phyloP scores from a whole-genome alignment of 2,888 invertebrate species.

The Himalopsyche japonica region DNA sequence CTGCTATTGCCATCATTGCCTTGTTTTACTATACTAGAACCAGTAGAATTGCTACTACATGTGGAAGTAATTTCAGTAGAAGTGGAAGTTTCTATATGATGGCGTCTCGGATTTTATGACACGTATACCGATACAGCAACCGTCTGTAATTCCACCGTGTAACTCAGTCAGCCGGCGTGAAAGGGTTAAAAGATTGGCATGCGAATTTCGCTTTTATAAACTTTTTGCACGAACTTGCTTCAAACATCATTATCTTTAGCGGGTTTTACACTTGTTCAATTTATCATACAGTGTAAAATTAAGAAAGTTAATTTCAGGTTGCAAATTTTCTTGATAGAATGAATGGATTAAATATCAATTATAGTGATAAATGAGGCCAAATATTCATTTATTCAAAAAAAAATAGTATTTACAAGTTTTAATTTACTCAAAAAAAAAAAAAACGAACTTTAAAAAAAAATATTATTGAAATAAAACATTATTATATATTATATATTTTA shows the following conservation, averaged over 20 bases:
- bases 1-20: background rate
- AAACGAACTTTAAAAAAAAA: no score
- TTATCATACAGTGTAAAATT: no score
- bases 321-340: no score
- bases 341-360: no score
- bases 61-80: background rate
- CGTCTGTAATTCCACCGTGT: background rate
- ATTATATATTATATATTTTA: no score
- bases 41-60: background rate
- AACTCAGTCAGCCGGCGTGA: background rate
- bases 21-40: background rate
- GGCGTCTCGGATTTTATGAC: background rate
- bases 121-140: background rate
- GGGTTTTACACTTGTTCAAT: no score
- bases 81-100: background rate
- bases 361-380: no score
- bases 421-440: no score
- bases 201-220: background rate
- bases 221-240: background rate
- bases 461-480: no score
- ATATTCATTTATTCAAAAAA: no score
- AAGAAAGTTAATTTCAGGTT: no score
- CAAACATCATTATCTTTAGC: background rate
- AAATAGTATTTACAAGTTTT: no score
- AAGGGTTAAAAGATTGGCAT: background rate